These are phyloP conservation scores for Pemphredon lugubris DNA, from an alignment of 2,888 invertebrate species.

Conservation along the genomic window DNA sequence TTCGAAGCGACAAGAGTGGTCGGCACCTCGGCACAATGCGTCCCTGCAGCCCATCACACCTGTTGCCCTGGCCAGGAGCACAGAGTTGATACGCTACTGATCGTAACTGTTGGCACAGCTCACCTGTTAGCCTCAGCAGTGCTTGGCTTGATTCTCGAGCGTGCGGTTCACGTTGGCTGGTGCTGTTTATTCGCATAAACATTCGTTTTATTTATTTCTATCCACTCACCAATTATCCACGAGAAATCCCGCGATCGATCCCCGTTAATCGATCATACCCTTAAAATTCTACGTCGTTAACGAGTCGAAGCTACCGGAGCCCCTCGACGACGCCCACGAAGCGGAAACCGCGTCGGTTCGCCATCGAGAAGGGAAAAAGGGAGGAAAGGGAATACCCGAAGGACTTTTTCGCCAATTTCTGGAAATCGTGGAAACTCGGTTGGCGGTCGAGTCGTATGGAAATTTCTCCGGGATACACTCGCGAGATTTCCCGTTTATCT, in stretches of 20 bases:
- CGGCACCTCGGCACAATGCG: constrained; percentile 10
- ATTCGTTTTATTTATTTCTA: not conserved
- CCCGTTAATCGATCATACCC: not conserved
- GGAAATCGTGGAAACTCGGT: constrained; percentile 34
- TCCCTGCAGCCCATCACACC: constrained; percentile 57
- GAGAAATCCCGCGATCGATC: not conserved
- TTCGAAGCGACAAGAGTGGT: too few relatives aligned
- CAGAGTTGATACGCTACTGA: constrained; percentile 69
- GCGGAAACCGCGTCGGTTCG: constrained; percentile 24
- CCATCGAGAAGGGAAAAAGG: not conserved
- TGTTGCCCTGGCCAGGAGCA: constrained; percentile 65
- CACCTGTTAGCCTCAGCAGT: constrained; percentile 75
- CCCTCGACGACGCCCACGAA: constrained; percentile 46
- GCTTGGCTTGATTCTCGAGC: constrained; percentile 70
- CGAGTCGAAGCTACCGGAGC: not conserved
- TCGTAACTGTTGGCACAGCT: constrained; percentile 72
- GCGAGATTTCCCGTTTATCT: constrained; percentile 16
- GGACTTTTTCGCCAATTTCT: constrained; percentile 55
- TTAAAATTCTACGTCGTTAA: not conserved
- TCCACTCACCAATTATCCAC: not conserved
- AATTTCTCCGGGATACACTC: constrained; percentile 54
- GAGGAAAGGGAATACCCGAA: not conserved
- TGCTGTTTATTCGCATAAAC: constrained; percentile 3
- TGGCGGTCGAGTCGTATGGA: constrained; percentile 61
- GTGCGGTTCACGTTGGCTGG: constrained; percentile 66